Evolutionary conservation across 2,797 vertebrate species (phyloP), one percentile per base, ranked within the genome.

Genomic region (Podargus strigoides): DNA sequence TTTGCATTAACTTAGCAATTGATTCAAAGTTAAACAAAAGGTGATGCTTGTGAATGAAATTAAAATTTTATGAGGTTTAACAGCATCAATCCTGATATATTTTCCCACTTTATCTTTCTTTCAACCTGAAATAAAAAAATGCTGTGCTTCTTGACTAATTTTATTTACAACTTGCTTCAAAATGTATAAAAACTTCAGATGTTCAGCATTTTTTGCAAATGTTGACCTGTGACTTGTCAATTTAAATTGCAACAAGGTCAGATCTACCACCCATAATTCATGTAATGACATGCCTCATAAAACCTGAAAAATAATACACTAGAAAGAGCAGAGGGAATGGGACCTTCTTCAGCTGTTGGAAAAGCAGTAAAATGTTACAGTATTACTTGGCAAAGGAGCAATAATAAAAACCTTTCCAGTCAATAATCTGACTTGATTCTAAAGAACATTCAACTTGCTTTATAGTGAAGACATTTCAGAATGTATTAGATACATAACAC

Each of bases 51-150:
- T 37, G 37, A 39, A 85, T 82, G 85, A 94, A 84, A 95, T 96
- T 92, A 94, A 96, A 95, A 72, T 90, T 95, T 88, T 76, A 96
- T 94, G 81, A 87, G 39, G 58, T 90, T 94, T 90, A 91, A 70
- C 87, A 81, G 69, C 91, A 93, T 92, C 87, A 93, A 62, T 93
- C 62, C 66, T 89, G 87, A 93, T 95, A 18, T 86, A 93, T 96
- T 93, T 90, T 85, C 85, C 85, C 49, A 42, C 68, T 93, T 83
- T 55, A 72, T 95, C 91, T 92, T 86, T 92, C 85, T 78, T 93
- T 95, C 83, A 75, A 3, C n/a, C 17, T 37, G 72, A 90, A 91
- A 95, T 91, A 42, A 87, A 89, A 89, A 95, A 91, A 44, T 23
- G 60, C 72, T 76, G 49, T 50, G 18, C 4, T 67, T 89, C 89